Evolutionary conservation across 2,113 vertebrate species (phyloP).

Genomic region (Rhagologus leucostigma): DNA sequence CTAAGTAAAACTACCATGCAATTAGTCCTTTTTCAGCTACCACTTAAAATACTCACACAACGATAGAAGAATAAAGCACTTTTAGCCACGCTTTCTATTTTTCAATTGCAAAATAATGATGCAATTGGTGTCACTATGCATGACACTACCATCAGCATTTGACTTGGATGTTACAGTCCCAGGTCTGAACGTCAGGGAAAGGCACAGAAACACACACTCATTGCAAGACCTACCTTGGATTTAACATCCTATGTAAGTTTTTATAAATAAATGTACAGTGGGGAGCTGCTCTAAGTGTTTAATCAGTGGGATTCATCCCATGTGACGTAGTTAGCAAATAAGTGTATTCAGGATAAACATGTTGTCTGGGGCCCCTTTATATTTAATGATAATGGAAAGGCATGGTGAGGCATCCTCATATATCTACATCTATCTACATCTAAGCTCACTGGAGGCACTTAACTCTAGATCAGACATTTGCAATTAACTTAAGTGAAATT

Average conservation of each 20-base stretch:
- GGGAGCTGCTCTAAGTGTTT: neutral
- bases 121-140: neutral
- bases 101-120: neutral
- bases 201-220: neutral
- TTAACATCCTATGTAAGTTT: neutral
- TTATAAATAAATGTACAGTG: neutral
- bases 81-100: neutral
- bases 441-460: neutral
- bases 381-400: neutral
- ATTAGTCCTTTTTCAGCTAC: conserved; percentile 18
- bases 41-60: neutral
- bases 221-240: neutral
- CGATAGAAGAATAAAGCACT: neutral
- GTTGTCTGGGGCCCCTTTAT: neutral
- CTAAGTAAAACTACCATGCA: neutral
- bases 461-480: neutral
- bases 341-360: neutral
- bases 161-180: neutral
- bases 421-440: neutral
- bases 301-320: neutral
- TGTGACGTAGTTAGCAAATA: neutral
- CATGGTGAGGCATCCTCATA: neutral
- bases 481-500: neutral
- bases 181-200: neutral
- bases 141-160: neutral